phyloP scores from a whole-genome alignment of 2,113 vertebrate species.

The Guaruba guarouba region DNA sequence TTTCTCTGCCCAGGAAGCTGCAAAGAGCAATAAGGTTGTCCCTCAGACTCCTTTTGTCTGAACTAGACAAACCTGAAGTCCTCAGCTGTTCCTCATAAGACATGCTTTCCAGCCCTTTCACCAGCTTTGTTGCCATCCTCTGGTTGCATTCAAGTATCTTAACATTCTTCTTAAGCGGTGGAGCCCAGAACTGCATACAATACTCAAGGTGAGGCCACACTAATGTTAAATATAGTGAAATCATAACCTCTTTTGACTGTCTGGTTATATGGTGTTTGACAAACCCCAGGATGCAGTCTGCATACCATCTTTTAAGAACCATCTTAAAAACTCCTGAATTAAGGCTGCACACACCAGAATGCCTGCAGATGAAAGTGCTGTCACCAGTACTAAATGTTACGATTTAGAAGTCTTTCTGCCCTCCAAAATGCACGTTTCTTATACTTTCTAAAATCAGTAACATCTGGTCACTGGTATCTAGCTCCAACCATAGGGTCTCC shows the following conservation, averaged over 20 bases:
- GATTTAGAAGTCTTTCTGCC: background rate
- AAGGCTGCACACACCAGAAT: background rate
- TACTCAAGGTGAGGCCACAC: background rate
- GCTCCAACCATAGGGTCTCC: background rate
- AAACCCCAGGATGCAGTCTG: background rate
- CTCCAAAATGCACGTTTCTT: background rate
- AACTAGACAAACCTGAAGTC: background rate
- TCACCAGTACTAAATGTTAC: background rate
- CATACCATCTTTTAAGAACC: background rate
- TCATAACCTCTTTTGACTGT: background rate
- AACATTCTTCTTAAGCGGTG: background rate
- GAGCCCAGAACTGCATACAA: fast-evolving
- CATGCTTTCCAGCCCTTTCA: background rate
- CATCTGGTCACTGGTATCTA: background rate
- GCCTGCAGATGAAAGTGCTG: background rate
- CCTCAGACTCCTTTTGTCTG: background rate
- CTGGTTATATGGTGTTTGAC: background rate
- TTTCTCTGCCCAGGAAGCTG: background rate
- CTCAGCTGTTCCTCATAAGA: background rate
- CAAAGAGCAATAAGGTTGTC: background rate
- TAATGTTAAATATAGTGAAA: background rate
- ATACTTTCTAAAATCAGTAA: background rate
- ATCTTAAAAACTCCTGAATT: background rate
- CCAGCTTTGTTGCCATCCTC: background rate
- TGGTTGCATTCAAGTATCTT: background rate